phyloP scores from a whole-genome alignment of 2,888 invertebrate genomes.

The Coenonympha glycerion region DNA sequence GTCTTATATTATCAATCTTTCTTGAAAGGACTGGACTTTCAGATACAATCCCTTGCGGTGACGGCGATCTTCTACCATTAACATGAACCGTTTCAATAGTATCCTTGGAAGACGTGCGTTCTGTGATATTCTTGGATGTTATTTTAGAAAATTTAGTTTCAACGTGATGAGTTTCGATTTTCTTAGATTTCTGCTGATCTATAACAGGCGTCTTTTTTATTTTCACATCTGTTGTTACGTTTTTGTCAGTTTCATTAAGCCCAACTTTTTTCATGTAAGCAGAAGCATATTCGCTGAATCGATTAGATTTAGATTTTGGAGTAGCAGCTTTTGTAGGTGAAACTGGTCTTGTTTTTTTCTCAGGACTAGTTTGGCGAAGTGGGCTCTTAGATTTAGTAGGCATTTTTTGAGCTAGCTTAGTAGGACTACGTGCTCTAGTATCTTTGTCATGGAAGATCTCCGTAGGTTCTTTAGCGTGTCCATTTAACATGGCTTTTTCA shows the following conservation, averaged over 20 bases:
- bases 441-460: slow-evolving; percentile 36
- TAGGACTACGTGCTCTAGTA: slow-evolving; percentile 49
- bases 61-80: slow-evolving; percentile 56
- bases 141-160: slow-evolving; percentile 42
- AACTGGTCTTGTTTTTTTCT: slow-evolving; percentile 53
- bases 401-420: slow-evolving; percentile 42
- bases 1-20: slow-evolving; percentile 35
- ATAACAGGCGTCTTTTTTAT: slow-evolving; percentile 29
- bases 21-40: slow-evolving; percentile 22
- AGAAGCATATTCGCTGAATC: slow-evolving; percentile 66
- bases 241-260: slow-evolving; percentile 52
- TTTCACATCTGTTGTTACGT: slow-evolving; percentile 35
- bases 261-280: slow-evolving; percentile 72
- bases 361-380: slow-evolving; percentile 54
- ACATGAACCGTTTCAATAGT: slow-evolving; percentile 45
- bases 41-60: slow-evolving; percentile 44
- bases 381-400: slow-evolving; percentile 45
- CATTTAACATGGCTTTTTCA: slow-evolving; percentile 40
- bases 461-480: slow-evolving; percentile 42
- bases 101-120: slow-evolving; percentile 53
- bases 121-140: slow-evolving; percentile 39
- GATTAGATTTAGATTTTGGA: slow-evolving; percentile 55
- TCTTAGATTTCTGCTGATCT: slow-evolving; percentile 26
- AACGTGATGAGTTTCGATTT: slow-evolving; percentile 30
- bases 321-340: slow-evolving; percentile 53